Conservation (phyloP, 92 coral and sea anemone genomes). For the Micromussa lordhowensis region DNA sequence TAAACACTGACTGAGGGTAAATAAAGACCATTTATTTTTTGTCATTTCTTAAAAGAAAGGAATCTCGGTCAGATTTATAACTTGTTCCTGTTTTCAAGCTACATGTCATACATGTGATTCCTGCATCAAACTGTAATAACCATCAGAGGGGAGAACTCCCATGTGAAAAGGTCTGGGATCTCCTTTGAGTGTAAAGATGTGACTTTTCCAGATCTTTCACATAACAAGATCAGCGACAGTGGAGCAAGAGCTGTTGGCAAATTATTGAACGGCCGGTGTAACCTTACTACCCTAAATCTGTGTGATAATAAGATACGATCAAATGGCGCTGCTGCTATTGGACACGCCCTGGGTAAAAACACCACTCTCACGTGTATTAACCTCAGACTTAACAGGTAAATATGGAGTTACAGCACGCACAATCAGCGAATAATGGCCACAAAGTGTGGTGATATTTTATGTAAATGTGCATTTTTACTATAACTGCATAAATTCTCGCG, state of each 20-base stretch:
- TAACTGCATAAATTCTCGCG: too few relatives aligned
- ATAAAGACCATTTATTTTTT: too few relatives aligned
- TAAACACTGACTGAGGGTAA: too few relatives aligned
- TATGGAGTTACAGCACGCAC: background rate
- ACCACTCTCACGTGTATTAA: conserved; percentile 73
- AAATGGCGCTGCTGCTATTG: conserved; percentile 93
- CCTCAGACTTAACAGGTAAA: conserved; percentile 87
- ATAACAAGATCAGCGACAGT: conserved; percentile 96
- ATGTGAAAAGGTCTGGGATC: too few relatives aligned
- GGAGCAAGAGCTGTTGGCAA: conserved; percentile 98
- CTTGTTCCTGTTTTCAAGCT: too few relatives aligned
- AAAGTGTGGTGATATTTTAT: too few relatives aligned
- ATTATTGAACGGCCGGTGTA: conserved; percentile 91
- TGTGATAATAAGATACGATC: conserved; percentile 90
- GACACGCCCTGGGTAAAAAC: conserved; percentile 93
- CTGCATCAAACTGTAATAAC: background rate
- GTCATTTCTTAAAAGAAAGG: too few relatives aligned
- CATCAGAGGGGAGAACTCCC: too few relatives aligned
- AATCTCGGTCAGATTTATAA: too few relatives aligned
- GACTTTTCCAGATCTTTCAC: conserved; percentile 81
- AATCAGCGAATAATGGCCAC: background rate
- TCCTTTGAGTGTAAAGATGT: background rate
- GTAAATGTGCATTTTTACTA: too few relatives aligned
- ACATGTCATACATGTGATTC: too few relatives aligned
- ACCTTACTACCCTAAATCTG: conserved; percentile 74